A percentile compares a stretch with the other conserved stretches of the same genome.
Evolutionary conservation across 2,888 invertebrate species (phyloP).

Genomic region (Volucella inflata): DNA sequence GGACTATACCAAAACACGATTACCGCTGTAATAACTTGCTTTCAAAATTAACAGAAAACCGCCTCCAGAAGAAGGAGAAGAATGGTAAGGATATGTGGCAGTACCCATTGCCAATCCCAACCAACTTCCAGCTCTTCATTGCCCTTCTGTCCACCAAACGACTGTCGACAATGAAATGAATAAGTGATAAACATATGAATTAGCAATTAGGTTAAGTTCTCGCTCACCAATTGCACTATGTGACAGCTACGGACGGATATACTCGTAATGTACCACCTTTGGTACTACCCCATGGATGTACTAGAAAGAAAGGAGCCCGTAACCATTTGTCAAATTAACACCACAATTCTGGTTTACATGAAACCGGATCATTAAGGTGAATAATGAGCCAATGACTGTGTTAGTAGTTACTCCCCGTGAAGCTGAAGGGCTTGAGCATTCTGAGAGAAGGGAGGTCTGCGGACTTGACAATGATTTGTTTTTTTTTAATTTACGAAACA

Average conservation of each 20-base stretch:
- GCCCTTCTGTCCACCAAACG: neutral
- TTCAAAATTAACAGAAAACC: too few species aligned
- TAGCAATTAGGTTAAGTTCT: constrained; percentile 62
- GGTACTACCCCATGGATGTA: neutral
- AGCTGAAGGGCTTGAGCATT: neutral
- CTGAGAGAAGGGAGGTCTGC: too few species aligned
- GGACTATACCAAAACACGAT: too few species aligned
- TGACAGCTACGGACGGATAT: neutral
- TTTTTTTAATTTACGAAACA: constrained; percentile 2
- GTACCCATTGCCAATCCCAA: too few species aligned
- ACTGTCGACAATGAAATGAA: constrained; percentile 25
- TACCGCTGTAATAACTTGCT: too few species aligned
- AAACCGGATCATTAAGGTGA: constrained; percentile 63
- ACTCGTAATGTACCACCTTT: too few species aligned
- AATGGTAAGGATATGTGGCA: too few species aligned
- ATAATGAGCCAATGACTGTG: constrained; percentile 52
- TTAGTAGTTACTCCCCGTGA: neutral
- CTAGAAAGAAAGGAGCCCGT: constrained; percentile 27
- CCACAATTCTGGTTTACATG: constrained; percentile 51
- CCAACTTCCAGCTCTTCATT: neutral
- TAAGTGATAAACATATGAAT: constrained; percentile 55
- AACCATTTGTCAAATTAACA: constrained; percentile 68
- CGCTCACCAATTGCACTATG: constrained; percentile 8
- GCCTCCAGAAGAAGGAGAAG: too few species aligned
- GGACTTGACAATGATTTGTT: constrained; percentile 17